Evolutionary conservation across 2,888 invertebrate genomes (phyloP), one percentile per base, ranked within the genome.

Genomic region (Nomada fucata): DNA sequence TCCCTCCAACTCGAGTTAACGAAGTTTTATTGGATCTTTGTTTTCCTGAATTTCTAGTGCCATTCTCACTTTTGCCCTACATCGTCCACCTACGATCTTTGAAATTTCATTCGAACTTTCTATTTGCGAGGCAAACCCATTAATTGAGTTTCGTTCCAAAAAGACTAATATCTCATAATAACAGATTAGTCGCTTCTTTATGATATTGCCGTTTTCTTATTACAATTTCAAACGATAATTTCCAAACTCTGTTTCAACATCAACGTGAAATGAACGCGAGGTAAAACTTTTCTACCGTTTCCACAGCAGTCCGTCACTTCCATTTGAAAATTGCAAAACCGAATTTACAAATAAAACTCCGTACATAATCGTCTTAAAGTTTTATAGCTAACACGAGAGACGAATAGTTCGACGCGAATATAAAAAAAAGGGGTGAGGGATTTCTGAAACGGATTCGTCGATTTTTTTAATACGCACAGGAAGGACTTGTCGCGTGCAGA

Each of bases 401-500:
- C 18, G 36, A 42, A 5, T 13, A 5, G 5, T 36, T 36, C 20
- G 29, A 65, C 29, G 52, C 10, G 13, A 36, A 44, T 2, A 18
- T 13, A 20, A 23, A 7, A 53, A 13, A 42, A 11, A 42, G 15
- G 2, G 11, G 15, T 3, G n/a, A 47, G 13, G 23, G 20, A 71
- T 44, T 36, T 81, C 29, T 18, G 50, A 29, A 73, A 61, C 65
- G 69, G 70, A 71, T 73, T 65, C 72, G 53, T 61, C 60, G 75
- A 76, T 64, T 64, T 68, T 36, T 76, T 83, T 84, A 84, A 84
- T 79, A 68, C 50, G 53, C n/a, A 23, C 18, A 76, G 70, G 79
- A 79, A 76, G 57, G 68, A 69, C 65, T 68, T 79, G 82, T 83
- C 79, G 61, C 63, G 68, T 65, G 59, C 83, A 79, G 69, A 76